Evolutionary conservation across 2,797 vertebrate genomes (phyloP).

Genomic region (Falco berigora): DNA sequence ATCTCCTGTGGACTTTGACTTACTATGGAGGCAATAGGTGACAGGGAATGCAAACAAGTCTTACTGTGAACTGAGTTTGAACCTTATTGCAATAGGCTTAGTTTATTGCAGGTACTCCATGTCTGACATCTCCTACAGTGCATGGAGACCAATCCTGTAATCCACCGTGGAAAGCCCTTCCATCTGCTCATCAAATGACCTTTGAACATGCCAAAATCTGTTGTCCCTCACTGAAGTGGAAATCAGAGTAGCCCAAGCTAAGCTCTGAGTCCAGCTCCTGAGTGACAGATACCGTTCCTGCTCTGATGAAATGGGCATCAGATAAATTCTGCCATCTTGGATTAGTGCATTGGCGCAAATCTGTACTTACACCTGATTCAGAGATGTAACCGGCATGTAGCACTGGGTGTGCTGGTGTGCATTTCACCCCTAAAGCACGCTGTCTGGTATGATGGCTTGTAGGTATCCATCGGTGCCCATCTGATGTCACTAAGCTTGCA

Average conservation of each 20-base stretch:
- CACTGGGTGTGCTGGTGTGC: neutral
- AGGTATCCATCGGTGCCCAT: neutral
- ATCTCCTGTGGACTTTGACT: neutral
- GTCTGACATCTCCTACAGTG: fast-evolving
- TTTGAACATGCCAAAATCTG: neutral
- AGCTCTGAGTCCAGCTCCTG: neutral
- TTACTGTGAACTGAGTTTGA: no score
- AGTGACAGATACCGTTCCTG: neutral
- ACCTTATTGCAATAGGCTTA: neutral
- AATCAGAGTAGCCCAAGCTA: neutral
- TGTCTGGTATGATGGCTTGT: neutral
- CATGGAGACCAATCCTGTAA: neutral
- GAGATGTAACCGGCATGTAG: neutral
- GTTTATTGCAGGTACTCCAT: neutral
- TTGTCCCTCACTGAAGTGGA: neutral
- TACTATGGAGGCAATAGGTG: neutral
- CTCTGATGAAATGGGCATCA: neutral
- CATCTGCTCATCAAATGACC: slow-evolving; percentile 3
- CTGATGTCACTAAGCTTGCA: neutral
- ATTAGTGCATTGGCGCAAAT: neutral
- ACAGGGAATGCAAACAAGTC: neutral
- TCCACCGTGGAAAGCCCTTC: neutral
- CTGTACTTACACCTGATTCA: neutral
- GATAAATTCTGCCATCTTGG: neutral
- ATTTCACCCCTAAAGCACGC: neutral